Evolutionary conservation across 2,888 invertebrate genomes (phyloP).

Genomic region (Mechanitis messenoides): DNA sequence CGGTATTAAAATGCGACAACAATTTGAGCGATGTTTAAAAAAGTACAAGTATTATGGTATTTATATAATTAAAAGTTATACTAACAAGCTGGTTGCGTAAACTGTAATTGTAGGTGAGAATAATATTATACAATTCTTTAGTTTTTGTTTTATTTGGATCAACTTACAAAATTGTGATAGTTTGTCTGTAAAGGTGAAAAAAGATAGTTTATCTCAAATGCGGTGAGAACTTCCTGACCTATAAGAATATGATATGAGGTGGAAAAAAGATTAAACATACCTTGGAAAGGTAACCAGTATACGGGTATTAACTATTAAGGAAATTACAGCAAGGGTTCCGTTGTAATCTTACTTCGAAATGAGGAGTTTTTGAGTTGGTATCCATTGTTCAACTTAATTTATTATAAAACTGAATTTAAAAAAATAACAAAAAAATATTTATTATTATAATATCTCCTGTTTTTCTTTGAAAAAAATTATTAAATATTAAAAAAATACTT

Average conservation of each 20-base stretch:
- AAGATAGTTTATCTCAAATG: too few relatives aligned
- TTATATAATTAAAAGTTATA: constrained; percentile 35
- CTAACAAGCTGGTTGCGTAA: constrained; percentile 27
- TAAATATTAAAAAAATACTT: too few relatives aligned
- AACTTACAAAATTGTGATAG: too few relatives aligned
- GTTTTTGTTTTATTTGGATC: too few relatives aligned
- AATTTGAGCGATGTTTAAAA: constrained; percentile 30
- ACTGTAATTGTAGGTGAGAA: constrained; percentile 29
- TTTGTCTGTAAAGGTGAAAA: too few relatives aligned
- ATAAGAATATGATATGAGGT: background rate
- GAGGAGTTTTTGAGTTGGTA: constrained; percentile 31
- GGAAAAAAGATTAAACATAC: constrained; percentile 33
- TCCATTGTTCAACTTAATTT: constrained; percentile 30
- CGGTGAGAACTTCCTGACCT: too few relatives aligned
- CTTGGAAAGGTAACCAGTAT: constrained; percentile 16
- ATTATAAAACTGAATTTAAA: background rate
- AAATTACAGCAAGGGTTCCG: constrained; percentile 46
- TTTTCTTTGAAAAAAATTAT: too few relatives aligned
- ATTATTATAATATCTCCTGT: too few relatives aligned
- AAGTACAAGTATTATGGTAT: constrained; percentile 29
- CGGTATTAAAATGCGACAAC: constrained; percentile 26
- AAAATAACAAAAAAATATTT: background rate
- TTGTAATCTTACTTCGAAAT: constrained; percentile 44
- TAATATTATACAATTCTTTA: constrained; percentile 15
- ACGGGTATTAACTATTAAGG: constrained; percentile 43